Evolutionary conservation across 2,888 invertebrate genomes (phyloP).

Genomic region (Troides oblongomaculatus): DNA sequence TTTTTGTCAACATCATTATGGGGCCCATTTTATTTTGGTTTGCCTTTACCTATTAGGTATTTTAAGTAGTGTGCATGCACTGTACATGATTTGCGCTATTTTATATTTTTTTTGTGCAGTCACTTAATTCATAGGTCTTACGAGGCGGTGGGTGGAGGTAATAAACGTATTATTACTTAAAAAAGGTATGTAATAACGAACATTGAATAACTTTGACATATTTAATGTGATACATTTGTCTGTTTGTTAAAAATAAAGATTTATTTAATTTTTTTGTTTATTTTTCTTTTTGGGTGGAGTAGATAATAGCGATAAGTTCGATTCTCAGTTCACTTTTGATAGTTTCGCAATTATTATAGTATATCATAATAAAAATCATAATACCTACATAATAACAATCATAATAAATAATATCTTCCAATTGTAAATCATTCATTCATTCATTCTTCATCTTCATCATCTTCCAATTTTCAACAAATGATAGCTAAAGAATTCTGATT

Average conservation of each 20-base stretch:
- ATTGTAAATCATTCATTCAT: too few species aligned
- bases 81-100: background rate
- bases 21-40: background rate
- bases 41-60: too few species aligned
- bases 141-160: slow-evolving; percentile 1
- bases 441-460: too few species aligned
- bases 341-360: too few species aligned
- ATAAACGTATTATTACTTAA: slow-evolving; percentile 7
- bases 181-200: slow-evolving; percentile 14
- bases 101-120: slow-evolving; percentile 2
- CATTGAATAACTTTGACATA: background rate
- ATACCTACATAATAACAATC: too few species aligned
- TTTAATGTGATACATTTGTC: background rate
- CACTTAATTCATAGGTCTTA: slow-evolving; percentile 24
- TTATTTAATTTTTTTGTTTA: background rate
- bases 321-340: too few species aligned
- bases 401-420: too few species aligned
- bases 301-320: too few species aligned
- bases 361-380: too few species aligned
- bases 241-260: background rate
- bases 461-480: too few species aligned
- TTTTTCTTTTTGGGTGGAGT: background rate
- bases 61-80: background rate
- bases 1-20: background rate
- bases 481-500: too few species aligned